phyloP scores from a whole-genome alignment of 2,888 invertebrate genomes.

The Selenia dentaria region DNA sequence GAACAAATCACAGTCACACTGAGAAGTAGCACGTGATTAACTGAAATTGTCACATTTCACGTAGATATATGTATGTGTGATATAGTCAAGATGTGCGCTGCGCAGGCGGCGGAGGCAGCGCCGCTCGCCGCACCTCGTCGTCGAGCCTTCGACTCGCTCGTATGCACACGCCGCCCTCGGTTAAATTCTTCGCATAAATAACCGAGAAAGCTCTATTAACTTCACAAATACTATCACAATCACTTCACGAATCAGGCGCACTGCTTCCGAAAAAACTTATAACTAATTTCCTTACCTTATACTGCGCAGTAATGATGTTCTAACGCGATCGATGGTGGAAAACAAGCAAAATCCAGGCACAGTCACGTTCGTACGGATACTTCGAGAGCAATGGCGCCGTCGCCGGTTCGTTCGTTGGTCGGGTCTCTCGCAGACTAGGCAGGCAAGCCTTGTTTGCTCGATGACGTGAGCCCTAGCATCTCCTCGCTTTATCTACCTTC shows the following conservation, averaged over 20 bases:
- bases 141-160: conserved; percentile 64
- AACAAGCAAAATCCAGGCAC: conserved; percentile 75
- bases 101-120: conserved; percentile 61
- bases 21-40: conserved; percentile 59
- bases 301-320: conserved; percentile 80
- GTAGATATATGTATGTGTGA: too few relatives aligned
- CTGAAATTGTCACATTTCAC: conserved; percentile 64
- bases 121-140: conserved; percentile 64
- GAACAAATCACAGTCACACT: conserved; percentile 66
- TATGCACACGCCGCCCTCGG: conserved; percentile 77
- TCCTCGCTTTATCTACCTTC: conserved; percentile 49
- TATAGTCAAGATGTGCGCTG: conserved; percentile 58
- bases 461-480: conserved; percentile 62
- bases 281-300: conserved; percentile 76
- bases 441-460: conserved; percentile 80
- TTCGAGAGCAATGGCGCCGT: conserved; percentile 79
- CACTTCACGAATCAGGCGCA: conserved; percentile 65
- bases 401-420: conserved; percentile 69
- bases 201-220: conserved; percentile 70
- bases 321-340: conserved; percentile 75
- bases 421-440: conserved; percentile 73
- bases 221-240: conserved; percentile 41
- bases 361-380: conserved; percentile 80
- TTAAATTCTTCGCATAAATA: conserved; percentile 82
- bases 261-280: conserved; percentile 71